Evolutionary conservation across 2,888 invertebrate genomes (phyloP).

Genomic region (Leptinotarsa peninsularis): DNA sequence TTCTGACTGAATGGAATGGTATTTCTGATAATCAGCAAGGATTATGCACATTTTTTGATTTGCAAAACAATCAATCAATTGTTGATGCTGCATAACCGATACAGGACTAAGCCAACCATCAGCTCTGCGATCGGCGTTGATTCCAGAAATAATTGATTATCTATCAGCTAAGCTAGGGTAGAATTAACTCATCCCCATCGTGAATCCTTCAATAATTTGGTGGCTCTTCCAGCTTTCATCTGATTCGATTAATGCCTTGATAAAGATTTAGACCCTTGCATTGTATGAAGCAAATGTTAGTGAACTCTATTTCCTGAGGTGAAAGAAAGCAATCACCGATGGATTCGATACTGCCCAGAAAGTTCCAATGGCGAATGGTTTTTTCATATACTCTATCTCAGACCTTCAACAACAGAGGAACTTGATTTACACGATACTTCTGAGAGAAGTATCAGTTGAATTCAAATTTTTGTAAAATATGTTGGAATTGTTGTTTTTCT

Average conservation of each 20-base stretch:
- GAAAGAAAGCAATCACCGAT: slow-evolving; percentile 16
- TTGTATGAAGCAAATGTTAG: slow-evolving; percentile 2
- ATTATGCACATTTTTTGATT: slow-evolving; percentile 49
- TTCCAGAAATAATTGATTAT: slow-evolving; percentile 16
- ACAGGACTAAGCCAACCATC: slow-evolving; percentile 28
- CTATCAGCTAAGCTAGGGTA: neutral
- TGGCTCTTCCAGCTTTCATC: slow-evolving; percentile 13
- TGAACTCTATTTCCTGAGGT: slow-evolving; percentile 1
- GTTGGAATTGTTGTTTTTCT: too few species aligned
- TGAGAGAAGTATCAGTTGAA: too few species aligned
- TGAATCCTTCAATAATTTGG: neutral
- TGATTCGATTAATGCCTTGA: slow-evolving; percentile 7
- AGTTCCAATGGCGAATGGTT: neutral
- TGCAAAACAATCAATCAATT: slow-evolving; percentile 50
- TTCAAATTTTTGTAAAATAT: too few species aligned
- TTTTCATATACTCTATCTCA: neutral
- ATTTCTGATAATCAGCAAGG: slow-evolving; percentile 50
- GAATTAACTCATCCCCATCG: slow-evolving; percentile 9
- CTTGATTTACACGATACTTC: too few species aligned
- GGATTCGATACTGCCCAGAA: neutral
- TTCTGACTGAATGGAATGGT: slow-evolving; percentile 40
- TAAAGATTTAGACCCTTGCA: slow-evolving; percentile 5
- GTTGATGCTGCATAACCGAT: slow-evolving; percentile 38
- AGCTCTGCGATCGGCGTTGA: slow-evolving; percentile 27
- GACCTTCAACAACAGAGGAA: too few species aligned